phyloP scores from a whole-genome alignment of 1,140 invertebrate species.

The Drosophila dunni region DNA sequence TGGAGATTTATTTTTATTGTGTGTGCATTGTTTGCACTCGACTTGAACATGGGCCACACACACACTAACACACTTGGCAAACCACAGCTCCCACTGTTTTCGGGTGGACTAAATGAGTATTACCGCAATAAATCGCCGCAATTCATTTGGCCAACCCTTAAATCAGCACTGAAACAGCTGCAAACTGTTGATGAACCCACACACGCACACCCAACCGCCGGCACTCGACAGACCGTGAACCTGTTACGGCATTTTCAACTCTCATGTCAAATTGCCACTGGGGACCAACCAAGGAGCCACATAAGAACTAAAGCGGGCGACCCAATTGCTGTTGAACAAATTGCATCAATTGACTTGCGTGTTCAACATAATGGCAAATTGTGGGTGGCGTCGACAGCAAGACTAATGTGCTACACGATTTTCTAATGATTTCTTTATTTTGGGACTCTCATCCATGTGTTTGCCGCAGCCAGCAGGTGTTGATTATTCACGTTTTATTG shows the following conservation, averaged over 20 bases:
- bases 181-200: constrained; percentile 76
- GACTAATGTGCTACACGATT: constrained; percentile 80
- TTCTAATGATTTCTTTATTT: constrained; percentile 80
- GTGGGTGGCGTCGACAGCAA: constrained; percentile 69
- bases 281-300: constrained; percentile 57
- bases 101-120: constrained; percentile 76
- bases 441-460: constrained; percentile 16
- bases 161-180: constrained; percentile 65
- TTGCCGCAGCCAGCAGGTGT: constrained; percentile 35
- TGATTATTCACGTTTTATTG: constrained; percentile 2
- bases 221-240: constrained; percentile 73
- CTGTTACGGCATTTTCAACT: constrained; percentile 72
- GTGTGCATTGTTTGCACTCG: constrained; percentile 78
- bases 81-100: constrained; percentile 43
- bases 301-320: constrained; percentile 27
- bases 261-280: constrained; percentile 77
- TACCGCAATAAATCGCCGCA: constrained; percentile 83
- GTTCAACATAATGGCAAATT: constrained; percentile 81
- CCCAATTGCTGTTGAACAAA: constrained; percentile 75
- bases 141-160: constrained; percentile 81
- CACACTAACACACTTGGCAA: too few relatives aligned
- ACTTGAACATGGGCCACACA: constrained; percentile 38
- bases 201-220: constrained; percentile 45
- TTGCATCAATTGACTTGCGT: constrained; percentile 83
- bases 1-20: constrained; percentile 81